These are phyloP conservation scores for Dendronephthya gigantea DNA, from an alignment of 64 coral and sea anemone species.

Conservation along the genomic window DNA sequence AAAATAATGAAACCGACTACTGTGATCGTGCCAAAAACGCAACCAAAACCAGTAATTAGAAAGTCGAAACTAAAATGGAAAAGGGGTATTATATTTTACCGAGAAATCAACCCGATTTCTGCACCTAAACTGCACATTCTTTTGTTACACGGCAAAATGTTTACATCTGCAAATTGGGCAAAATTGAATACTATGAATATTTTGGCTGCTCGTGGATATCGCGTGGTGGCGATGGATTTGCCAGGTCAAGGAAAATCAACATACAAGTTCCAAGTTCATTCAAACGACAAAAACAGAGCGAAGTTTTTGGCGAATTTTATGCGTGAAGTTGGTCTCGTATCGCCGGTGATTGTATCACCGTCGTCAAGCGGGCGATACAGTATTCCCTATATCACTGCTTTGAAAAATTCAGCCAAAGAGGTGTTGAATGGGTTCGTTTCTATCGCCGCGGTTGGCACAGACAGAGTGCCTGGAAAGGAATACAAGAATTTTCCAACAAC, in stretches of 20 bases:
- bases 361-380: constrained; percentile 71
- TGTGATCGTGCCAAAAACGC: too few relatives aligned
- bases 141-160: constrained; percentile 54
- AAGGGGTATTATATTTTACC: constrained; percentile 57
- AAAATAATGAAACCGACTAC: too few relatives aligned
- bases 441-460: constrained; percentile 48
- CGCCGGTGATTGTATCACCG: constrained; percentile 61
- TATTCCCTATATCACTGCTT: constrained; percentile 48
- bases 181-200: constrained; percentile 52
- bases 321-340: background rate
- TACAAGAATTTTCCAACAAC: constrained; percentile 38
- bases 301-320: constrained; percentile 51
- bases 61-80: background rate
- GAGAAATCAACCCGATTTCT: background rate
- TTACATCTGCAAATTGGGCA: constrained; percentile 66
- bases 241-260: constrained; percentile 53
- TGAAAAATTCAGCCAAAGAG: background rate
- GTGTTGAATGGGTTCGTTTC: constrained; percentile 64
- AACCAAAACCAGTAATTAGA: too few relatives aligned
- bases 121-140: constrained; percentile 30
- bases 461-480: constrained; percentile 18
- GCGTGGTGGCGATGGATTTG: constrained; percentile 65
- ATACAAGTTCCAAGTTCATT: constrained; percentile 2
- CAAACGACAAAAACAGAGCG: constrained; percentile 15
- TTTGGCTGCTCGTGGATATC: constrained; percentile 42